Conservation (phyloP, 2,888 invertebrate species). For the Stenotaenia linearis region DNA sequence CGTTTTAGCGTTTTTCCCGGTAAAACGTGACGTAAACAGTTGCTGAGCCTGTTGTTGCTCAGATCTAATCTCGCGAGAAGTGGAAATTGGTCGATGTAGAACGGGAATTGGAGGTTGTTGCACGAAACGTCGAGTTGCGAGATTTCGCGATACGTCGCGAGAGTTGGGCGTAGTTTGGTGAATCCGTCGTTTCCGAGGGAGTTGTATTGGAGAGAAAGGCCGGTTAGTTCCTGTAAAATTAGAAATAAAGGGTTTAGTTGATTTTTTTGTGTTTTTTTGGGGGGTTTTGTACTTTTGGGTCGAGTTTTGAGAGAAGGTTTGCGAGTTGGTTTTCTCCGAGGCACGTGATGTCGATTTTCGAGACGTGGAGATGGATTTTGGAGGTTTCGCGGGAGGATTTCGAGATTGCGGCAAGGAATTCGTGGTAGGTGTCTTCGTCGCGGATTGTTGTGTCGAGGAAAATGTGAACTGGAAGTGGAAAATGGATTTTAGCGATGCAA, state of each 20-base stretch:
- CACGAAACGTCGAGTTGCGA: neutral
- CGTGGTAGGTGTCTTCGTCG: neutral
- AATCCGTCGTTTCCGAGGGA: neutral
- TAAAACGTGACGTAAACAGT: neutral
- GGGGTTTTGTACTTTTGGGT: neutral
- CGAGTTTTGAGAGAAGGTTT: neutral
- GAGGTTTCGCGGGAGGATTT: neutral
- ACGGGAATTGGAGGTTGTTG: neutral
- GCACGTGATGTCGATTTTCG: neutral
- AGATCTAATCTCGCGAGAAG: neutral
- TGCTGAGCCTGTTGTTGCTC: neutral
- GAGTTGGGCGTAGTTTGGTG: neutral
- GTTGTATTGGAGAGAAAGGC: neutral
- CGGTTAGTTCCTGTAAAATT: neutral
- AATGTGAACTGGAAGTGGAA: neutral
- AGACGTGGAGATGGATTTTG: neutral
- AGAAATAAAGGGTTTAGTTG: neutral
- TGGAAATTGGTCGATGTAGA: neutral
- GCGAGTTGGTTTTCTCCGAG: neutral
- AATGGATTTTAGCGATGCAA: too few relatives aligned
- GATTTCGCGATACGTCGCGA: neutral
- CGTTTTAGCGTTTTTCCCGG: neutral
- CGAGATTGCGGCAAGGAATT: neutral
- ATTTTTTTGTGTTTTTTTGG: neutral
- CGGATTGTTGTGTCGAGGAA: neutral